Conservation (phyloP, 2,888 invertebrate genomes). For the Gortyna flavago region DNA sequence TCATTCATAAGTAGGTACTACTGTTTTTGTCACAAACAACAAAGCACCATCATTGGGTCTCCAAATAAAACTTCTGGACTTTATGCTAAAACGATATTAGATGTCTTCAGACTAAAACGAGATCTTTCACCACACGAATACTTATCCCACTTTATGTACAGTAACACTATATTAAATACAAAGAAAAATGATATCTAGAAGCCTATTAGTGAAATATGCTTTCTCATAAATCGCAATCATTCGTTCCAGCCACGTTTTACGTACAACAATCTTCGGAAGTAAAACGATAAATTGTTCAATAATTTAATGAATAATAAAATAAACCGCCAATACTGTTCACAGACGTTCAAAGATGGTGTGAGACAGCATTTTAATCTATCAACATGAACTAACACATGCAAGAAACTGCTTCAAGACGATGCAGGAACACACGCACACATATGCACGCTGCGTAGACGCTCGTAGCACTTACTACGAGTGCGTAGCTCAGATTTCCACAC, state of each 20-base stretch:
- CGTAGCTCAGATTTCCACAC: constrained; percentile 34
- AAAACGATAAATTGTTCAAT: constrained; percentile 33
- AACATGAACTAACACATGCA: constrained; percentile 72
- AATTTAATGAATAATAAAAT: constrained; percentile 49
- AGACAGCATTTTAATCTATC: constrained; percentile 78
- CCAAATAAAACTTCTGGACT: neutral
- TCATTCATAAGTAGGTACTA: neutral
- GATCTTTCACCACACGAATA: neutral
- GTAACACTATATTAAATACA: neutral
- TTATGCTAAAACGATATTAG: neutral
- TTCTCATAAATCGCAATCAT: constrained; percentile 16
- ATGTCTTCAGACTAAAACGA: neutral
- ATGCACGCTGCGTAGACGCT: constrained; percentile 57
- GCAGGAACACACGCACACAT: constrained; percentile 71
- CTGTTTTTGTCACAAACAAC: neutral
- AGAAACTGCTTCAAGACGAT: constrained; percentile 72
- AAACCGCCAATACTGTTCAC: constrained; percentile 50
- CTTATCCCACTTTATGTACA: too few relatives aligned
- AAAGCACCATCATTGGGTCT: neutral
- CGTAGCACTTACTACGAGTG: constrained; percentile 61
- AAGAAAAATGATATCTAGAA: neutral
- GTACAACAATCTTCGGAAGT: constrained; percentile 8
- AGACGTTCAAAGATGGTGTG: constrained; percentile 60
- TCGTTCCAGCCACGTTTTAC: neutral
- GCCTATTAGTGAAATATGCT: neutral